Percentiles rank a stretch among this genome's conserved stretches.
Evolutionary conservation across 2,888 invertebrate species (phyloP).

Genomic region (Ephialtes manifestator): DNA sequence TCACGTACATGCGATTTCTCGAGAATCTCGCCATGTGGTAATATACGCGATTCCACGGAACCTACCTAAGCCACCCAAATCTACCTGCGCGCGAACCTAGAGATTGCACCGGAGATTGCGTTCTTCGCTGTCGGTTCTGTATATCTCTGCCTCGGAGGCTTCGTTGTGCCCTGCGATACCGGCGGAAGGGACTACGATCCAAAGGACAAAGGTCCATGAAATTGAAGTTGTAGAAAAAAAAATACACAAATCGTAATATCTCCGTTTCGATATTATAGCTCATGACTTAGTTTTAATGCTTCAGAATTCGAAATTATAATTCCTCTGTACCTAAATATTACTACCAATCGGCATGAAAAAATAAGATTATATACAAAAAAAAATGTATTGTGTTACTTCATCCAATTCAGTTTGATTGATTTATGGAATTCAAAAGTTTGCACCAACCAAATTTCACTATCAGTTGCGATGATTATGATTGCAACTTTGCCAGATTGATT

Average conservation of each 20-base stretch:
- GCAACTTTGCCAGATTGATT: too few relatives aligned
- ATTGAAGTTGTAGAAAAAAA: conserved; percentile 20
- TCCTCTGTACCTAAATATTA: too few relatives aligned
- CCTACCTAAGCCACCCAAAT: conserved; percentile 62
- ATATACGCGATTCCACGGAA: conserved; percentile 51
- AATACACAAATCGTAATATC: conserved; percentile 41
- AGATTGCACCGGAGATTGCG: conserved; percentile 59
- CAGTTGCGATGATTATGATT: too few relatives aligned
- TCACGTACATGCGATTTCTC: conserved; percentile 18
- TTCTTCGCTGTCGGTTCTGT: conserved; percentile 36
- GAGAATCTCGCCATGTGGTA: neutral
- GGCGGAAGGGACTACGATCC: conserved; percentile 14
- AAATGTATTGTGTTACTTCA: too few relatives aligned
- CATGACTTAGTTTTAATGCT: neutral
- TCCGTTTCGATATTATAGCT: neutral
- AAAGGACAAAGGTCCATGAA: conserved; percentile 54
- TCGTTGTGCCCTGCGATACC: conserved; percentile 25
- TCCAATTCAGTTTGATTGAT: too few relatives aligned
- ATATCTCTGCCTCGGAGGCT: conserved; percentile 36
- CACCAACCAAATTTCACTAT: too few relatives aligned
- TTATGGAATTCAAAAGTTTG: too few relatives aligned
- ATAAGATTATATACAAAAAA: too few relatives aligned
- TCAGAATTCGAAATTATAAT: too few relatives aligned
- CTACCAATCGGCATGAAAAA: neutral
- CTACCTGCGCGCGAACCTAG: conserved; percentile 35